Evolutionary conservation across 2,797 vertebrate genomes (phyloP).

Genomic region (Cynopterus sphinx): DNA sequence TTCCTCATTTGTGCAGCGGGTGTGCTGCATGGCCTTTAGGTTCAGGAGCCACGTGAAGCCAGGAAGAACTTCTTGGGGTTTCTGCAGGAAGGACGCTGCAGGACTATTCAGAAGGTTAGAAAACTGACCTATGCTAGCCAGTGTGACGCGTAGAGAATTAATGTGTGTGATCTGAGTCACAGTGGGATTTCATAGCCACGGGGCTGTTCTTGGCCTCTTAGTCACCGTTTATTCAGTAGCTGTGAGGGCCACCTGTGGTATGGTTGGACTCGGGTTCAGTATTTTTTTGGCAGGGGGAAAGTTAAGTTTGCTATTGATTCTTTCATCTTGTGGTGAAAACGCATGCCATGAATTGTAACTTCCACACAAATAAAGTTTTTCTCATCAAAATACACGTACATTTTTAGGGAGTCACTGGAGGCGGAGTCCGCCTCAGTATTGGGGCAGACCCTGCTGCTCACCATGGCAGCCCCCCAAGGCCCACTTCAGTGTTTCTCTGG

Average conservation of each 20-base stretch:
- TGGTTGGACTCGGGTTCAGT: not conserved
- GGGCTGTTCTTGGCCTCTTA: fast-evolving
- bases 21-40: not conserved
- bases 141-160: not conserved
- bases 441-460: not conserved
- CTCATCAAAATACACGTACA: fast-evolving
- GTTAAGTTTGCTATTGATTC: too few species aligned
- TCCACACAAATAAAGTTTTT: not conserved
- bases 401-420: not conserved
- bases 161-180: too few species aligned
- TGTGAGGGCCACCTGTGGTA: not conserved
- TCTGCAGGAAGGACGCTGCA: not conserved
- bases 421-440: not conserved
- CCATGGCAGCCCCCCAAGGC: not conserved
- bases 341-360: not conserved
- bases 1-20: not conserved
- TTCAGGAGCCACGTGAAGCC: not conserved
- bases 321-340: not conserved
- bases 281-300: not conserved
- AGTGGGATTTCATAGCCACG: not conserved
- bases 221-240: not conserved
- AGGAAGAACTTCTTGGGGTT: not conserved
- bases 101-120: not conserved
- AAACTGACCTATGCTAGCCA: not conserved
- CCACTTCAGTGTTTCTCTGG: not conserved